A percentile compares a stretch with the other conserved stretches of the same genome.
Conservation (phyloP, 2,888 invertebrate species). For the Athetis lepigone region DNA sequence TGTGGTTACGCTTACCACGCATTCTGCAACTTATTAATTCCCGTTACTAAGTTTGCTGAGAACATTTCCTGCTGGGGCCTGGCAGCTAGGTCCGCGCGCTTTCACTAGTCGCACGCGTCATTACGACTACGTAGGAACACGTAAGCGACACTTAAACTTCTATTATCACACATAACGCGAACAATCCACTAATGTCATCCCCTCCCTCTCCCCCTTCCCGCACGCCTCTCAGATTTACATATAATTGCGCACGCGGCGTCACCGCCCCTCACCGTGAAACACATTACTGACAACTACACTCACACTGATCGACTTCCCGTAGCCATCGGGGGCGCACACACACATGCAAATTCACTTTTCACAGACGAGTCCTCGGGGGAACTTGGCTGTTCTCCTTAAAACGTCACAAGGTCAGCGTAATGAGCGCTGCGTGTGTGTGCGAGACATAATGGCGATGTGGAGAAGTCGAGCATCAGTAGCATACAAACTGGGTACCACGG, state of each 20-base stretch:
- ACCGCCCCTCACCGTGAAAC: slow-evolving; percentile 27
- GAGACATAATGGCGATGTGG: background rate
- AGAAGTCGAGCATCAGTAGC: background rate
- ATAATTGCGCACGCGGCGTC: slow-evolving; percentile 63
- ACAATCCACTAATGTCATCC: slow-evolving; percentile 68
- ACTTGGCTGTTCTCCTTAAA: background rate
- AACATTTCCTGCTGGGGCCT: too few relatives aligned
- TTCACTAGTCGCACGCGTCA: slow-evolving; percentile 46
- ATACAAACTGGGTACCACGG: background rate
- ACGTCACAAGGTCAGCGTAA: slow-evolving; percentile 4
- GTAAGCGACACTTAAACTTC: slow-evolving; percentile 73
- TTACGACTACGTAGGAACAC: slow-evolving; percentile 50
- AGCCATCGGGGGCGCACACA: background rate
- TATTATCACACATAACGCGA: slow-evolving; percentile 70
- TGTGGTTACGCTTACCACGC: too few relatives aligned
- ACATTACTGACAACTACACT: slow-evolving; percentile 23
- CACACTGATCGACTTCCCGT: background rate
- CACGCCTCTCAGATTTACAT: slow-evolving; percentile 60
- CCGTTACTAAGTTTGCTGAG: too few relatives aligned
- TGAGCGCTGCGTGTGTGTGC: slow-evolving; percentile 12
- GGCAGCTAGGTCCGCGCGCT: slow-evolving; percentile 16
- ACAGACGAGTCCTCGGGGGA: background rate
- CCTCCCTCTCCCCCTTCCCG: slow-evolving; percentile 4
- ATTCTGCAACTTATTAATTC: too few relatives aligned
- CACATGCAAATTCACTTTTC: slow-evolving; percentile 1